These are phyloP conservation scores for Pteronotus mesoamericanus DNA, from an alignment of 2,797 vertebrate species.

Conservation along the genomic window DNA sequence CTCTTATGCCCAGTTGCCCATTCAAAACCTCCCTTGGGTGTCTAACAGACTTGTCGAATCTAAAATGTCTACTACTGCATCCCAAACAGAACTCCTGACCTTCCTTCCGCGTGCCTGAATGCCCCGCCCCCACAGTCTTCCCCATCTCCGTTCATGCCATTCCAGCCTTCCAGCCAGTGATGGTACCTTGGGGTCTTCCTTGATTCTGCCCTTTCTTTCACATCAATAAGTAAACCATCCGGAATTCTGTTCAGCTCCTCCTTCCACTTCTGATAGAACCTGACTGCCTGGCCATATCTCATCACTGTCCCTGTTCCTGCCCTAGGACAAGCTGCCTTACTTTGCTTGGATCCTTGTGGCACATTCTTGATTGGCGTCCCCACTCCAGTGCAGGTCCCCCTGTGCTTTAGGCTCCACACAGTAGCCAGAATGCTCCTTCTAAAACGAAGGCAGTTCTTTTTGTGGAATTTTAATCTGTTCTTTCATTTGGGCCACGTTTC, in stretches of 20 bases:
- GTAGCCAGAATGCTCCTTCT: neutral
- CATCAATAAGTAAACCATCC: neutral
- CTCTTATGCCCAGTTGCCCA: neutral
- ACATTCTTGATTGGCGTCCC: neutral
- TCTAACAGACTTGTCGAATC: neutral
- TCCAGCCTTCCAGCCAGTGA: neutral
- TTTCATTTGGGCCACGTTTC: neutral
- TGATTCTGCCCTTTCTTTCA: neutral
- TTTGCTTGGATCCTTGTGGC: neutral
- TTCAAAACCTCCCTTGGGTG: neutral
- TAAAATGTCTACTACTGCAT: neutral
- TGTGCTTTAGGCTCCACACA: neutral
- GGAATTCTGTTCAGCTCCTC: neutral
- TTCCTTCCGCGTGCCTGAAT: neutral
- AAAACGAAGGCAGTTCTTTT: neutral
- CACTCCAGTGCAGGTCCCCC: neutral
- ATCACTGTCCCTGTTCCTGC: neutral
- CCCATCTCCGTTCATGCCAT: rapidly evolving
- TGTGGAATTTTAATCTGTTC: neutral
- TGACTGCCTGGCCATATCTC: neutral
- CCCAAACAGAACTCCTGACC: neutral
- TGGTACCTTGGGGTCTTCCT: neutral
- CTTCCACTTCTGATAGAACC: neutral
- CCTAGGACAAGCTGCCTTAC: neutral
- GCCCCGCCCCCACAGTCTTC: neutral